A percentile compares a stretch with the other conserved stretches of the same genome.
Conservation (phyloP, 1,140 invertebrate species). For the Sesamia nonagrioides region DNA sequence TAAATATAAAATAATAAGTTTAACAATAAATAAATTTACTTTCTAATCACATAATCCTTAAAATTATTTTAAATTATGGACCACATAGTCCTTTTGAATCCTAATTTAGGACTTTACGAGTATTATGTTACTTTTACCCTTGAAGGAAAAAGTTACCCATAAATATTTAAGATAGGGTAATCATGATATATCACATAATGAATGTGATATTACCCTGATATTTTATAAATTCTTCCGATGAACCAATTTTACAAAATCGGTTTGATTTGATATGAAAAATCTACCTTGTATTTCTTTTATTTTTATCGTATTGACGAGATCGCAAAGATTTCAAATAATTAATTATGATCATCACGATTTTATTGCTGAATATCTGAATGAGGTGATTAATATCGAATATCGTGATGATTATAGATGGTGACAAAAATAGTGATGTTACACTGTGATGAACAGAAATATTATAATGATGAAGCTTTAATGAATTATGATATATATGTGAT, state of each 20-base stretch:
- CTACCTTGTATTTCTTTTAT: background rate
- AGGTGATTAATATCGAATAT: too few relatives aligned
- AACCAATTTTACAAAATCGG: background rate
- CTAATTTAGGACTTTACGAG: slow-evolving; percentile 59
- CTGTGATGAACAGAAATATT: too few relatives aligned
- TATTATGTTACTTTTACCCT: slow-evolving; percentile 31
- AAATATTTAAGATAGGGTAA: too few relatives aligned
- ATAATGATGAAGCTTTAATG: too few relatives aligned
- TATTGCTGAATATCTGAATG: too few relatives aligned
- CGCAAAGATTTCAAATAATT: background rate
- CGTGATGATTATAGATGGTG: too few relatives aligned
- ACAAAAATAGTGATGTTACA: too few relatives aligned
- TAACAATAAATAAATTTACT: slow-evolving; percentile 46
- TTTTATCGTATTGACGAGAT: background rate
- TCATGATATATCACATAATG: background rate
- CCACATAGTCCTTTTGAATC: slow-evolving; percentile 52
- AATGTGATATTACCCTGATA: slow-evolving; percentile 1
- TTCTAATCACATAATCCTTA: slow-evolving; percentile 38
- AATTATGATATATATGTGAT: too few relatives aligned
- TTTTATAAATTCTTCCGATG: background rate
- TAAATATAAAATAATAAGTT: slow-evolving; percentile 35
- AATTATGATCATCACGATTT: background rate
- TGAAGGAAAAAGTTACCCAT: background rate
- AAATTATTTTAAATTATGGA: slow-evolving; percentile 45
- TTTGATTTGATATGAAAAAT: background rate